phyloP scores from a whole-genome alignment of 2,797 vertebrate genomes.

The Sus cebifrons region DNA sequence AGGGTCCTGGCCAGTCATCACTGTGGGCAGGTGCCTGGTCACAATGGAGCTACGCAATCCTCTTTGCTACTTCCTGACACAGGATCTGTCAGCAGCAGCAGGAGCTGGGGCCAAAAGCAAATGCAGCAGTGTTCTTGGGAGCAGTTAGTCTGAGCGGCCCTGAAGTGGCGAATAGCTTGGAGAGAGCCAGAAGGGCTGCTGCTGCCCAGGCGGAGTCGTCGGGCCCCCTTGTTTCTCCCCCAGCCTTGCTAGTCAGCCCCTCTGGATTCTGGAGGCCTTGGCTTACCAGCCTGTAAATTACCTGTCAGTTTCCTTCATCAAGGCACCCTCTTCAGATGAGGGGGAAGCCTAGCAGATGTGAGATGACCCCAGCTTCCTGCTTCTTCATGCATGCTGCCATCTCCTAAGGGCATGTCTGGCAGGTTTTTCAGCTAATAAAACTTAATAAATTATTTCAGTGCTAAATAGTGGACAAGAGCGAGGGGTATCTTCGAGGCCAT shows the following conservation, averaged over 20 bases:
- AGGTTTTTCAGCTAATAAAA: constrained; percentile 36
- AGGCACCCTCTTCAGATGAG: constrained; percentile 15
- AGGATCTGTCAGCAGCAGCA: background rate
- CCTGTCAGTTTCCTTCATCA: background rate
- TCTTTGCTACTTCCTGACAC: background rate
- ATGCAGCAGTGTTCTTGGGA: background rate
- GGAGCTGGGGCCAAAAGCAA: background rate
- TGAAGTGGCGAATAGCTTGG: background rate
- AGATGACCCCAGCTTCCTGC: constrained; percentile 24
- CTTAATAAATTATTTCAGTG: constrained; percentile 28
- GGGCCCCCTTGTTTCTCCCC: background rate
- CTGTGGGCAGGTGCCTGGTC: background rate
- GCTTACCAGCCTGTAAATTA: background rate
- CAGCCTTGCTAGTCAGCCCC: background rate
- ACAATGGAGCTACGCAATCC: background rate
- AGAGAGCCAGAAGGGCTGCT: background rate
- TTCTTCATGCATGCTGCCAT: constrained; percentile 41
- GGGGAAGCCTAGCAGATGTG: background rate
- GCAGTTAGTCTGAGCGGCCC: background rate
- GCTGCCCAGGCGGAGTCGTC: background rate
- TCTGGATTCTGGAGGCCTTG: background rate
- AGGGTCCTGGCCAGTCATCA: background rate
- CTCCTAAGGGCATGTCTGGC: constrained; percentile 3
- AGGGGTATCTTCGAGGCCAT: background rate
- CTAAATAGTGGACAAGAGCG: background rate